Evolutionary conservation across 35 echinoderm and acorn worm genomes (phyloP), one percentile per base, ranked within the genome.

Genomic region (Apostichopus japonicus): DNA sequence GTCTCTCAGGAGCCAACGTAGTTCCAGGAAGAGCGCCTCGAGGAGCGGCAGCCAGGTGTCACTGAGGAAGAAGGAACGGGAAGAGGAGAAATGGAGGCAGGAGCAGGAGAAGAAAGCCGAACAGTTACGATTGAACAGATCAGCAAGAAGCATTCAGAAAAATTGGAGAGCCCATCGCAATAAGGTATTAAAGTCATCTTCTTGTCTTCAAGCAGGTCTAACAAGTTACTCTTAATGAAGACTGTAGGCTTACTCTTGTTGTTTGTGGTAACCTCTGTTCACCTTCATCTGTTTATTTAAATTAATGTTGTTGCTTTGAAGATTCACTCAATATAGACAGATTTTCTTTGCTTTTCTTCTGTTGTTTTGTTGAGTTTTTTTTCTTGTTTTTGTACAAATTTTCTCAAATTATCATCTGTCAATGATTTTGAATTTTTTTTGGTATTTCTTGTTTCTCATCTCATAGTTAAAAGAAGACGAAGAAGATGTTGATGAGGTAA

Each of bases 131-230:
- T 79, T 94, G 27, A 96, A 96, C 65, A 84, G 93, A 58, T 94
- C 95, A 10, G 97, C 97, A 70, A 94, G 89, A 53, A 99, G 78
- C 27, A 94, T 99, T 16, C 97, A 99, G 95, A 96, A 92, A 79
- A 95, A 95, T 63, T 99, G 97, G 97, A 93, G 93, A 44, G 92
- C 86, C 17, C 97, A 99, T 86, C 94, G 90, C 17, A 86, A 96
- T 70, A 91, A 70, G 93, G 97, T 99, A 56, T 21, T 79, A 61
- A 10, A 61, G 57, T 13, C 13, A 61, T 61, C 57, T 61, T 61
- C 13, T 61, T 61, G 57, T 61, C 57, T 61, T 61, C 33, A 44
- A 4, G 2, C 33, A 44, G 33, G 33, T 44, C 33, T 44, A 4
- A 44, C 33, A 4, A 44, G 33, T 44, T 44, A 44, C 2, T 4